Conservation (phyloP, 2,888 invertebrate species). For the Steinernema carpocapsae region DNA sequence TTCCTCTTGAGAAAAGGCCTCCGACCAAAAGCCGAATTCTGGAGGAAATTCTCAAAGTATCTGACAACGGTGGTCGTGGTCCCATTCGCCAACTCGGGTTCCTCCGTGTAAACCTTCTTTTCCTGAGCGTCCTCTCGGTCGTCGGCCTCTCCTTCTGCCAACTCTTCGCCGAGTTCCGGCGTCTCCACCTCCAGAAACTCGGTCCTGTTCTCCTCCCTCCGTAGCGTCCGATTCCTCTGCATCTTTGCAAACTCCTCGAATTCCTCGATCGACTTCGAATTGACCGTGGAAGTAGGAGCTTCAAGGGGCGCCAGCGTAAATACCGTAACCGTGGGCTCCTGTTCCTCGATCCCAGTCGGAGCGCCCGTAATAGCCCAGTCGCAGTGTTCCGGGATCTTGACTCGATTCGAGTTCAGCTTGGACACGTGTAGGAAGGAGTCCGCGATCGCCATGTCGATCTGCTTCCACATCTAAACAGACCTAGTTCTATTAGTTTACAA, state of each 20-base stretch:
- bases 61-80: neutral
- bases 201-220: neutral
- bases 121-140: neutral
- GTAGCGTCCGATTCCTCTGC: conserved; percentile 7
- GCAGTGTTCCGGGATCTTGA: conserved; percentile 22
- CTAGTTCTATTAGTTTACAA: neutral
- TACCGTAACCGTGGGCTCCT: neutral
- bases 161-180: neutral
- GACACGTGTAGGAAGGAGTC: conserved; percentile 29
- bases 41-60: conserved; percentile 1
- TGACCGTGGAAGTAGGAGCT: neutral
- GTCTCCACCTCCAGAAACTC: neutral
- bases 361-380: conserved; percentile 31
- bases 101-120: neutral
- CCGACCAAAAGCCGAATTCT: neutral
- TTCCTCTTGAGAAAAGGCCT: too few species aligned
- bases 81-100: neutral
- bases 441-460: conserved; percentile 27
- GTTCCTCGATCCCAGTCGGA: neutral
- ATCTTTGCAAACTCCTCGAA: neutral
- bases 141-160: neutral
- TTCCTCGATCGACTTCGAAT: neutral
- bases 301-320: neutral
- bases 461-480: conserved; percentile 17
- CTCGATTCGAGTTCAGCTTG: conserved; percentile 14